Evolutionary conservation across 37 sponge, comb jelly and placozoan species (phyloP).

Genomic region (Diacarnus erythraeanus): DNA sequence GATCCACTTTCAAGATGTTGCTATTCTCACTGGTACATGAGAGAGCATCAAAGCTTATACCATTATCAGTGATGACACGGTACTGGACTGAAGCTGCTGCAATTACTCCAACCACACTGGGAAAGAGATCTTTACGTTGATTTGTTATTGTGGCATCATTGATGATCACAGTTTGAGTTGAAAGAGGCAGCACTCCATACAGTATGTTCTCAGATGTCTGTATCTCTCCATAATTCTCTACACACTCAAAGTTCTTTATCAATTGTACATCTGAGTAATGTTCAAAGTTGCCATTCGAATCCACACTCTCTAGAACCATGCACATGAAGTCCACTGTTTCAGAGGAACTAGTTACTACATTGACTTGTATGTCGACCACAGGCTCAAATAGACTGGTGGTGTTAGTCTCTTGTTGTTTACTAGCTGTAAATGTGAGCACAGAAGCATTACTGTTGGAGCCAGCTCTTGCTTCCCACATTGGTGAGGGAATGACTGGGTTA

Average conservation of each 20-base stretch:
- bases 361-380: neutral
- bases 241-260: conserved; percentile 14
- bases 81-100: neutral
- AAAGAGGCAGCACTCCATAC: conserved; percentile 16
- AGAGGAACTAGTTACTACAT: neutral
- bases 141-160: conserved; percentile 43
- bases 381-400: neutral
- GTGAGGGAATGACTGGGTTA: neutral
- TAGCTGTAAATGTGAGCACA: conserved; percentile 6
- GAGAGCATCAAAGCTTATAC: neutral
- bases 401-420: neutral
- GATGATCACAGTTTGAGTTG: conserved; percentile 35
- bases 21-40: conserved; percentile 32
- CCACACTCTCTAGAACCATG: conserved; percentile 11
- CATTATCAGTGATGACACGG: neutral
- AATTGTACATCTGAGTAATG: conserved; percentile 20
- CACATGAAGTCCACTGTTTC: neutral
- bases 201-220: conserved; percentile 8
- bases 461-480: conserved; percentile 5
- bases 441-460: neutral
- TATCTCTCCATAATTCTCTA: neutral
- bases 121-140: neutral
- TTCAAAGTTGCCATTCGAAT: neutral
- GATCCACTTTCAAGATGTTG: conserved; percentile 15
- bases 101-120: conserved; percentile 21